Percentiles rank a stretch among this genome's conserved stretches.
Evolutionary conservation across 2,888 invertebrate genomes (phyloP).

Genomic region (Zygogramma bicolorata): DNA sequence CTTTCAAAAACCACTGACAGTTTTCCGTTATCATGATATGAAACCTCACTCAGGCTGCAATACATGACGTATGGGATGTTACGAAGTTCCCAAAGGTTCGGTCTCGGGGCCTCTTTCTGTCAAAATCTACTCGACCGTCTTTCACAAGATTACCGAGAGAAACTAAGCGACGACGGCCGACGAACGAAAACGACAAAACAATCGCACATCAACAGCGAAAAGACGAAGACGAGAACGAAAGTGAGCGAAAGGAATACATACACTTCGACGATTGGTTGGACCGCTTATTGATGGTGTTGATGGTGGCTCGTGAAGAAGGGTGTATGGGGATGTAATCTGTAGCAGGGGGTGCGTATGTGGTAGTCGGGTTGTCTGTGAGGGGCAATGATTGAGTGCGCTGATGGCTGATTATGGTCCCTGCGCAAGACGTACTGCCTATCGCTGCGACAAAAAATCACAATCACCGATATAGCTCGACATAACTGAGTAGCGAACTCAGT

Average conservation of each 20-base stretch:
- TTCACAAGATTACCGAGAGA: background rate
- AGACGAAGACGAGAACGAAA: slow-evolving; percentile 13
- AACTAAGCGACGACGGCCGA: background rate
- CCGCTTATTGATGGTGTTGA: slow-evolving; percentile 55
- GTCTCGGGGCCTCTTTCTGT: background rate
- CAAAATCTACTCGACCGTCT: background rate
- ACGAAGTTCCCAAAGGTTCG: background rate
- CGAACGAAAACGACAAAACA: slow-evolving; percentile 6
- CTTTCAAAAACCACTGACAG: too few relatives aligned
- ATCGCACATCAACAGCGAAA: background rate
- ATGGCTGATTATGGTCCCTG: slow-evolving; percentile 66
- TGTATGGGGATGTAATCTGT: slow-evolving; percentile 36
- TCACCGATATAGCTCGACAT: too few relatives aligned
- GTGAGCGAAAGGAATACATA: slow-evolving; percentile 57
- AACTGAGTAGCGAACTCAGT: background rate
- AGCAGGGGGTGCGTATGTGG: slow-evolving; percentile 51
- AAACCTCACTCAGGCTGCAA: too few relatives aligned
- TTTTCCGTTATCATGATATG: too few relatives aligned
- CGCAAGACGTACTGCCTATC: slow-evolving; percentile 60
- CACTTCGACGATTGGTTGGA: slow-evolving; percentile 61
- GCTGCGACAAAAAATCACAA: slow-evolving; percentile 53
- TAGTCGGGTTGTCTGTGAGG: slow-evolving; percentile 64
- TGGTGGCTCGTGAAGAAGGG: slow-evolving; percentile 28
- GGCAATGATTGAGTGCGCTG: slow-evolving; percentile 80
- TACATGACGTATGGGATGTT: background rate